A percentile compares a stretch with the other conserved stretches of the same genome.
Conservation (phyloP, 2,797 vertebrate genomes). For the Spondyliosoma cantharus region DNA sequence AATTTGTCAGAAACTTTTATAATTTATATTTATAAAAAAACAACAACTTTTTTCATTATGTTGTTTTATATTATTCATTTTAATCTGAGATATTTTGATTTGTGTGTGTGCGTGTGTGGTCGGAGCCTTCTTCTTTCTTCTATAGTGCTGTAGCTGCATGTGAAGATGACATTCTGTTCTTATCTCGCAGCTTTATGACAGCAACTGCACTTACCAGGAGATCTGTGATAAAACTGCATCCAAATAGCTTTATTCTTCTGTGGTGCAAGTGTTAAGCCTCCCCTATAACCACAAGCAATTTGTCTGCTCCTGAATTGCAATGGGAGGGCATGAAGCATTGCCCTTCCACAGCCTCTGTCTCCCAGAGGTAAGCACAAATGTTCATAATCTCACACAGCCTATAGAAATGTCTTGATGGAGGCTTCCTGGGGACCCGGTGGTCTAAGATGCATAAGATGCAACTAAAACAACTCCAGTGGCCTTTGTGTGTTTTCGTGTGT, state of each 20-base stretch:
- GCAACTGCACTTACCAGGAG: not conserved
- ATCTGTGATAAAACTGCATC: not conserved
- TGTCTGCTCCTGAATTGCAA: not conserved
- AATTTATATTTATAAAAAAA: no score
- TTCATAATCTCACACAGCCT: slow-evolving; percentile 8
- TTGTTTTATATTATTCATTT: no score
- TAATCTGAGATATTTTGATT: no score
- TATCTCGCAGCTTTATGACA: not conserved
- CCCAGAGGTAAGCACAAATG: not conserved
- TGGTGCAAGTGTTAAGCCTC: slow-evolving; percentile 4
- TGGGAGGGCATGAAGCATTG: not conserved
- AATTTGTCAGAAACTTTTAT: no score
- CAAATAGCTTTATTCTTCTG: slow-evolving; percentile 14
- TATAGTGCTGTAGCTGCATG: not conserved
- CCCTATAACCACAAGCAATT: slow-evolving; percentile 11
- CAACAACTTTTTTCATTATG: no score
- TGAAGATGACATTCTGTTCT: not conserved
- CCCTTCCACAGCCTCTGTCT: not conserved
- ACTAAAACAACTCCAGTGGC: not conserved
- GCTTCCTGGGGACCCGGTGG: not conserved
- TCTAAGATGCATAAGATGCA: not conserved
- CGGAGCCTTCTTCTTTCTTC: not conserved
- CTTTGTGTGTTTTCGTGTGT: not conserved
- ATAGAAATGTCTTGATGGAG: slow-evolving; percentile 15
- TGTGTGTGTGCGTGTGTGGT: no score